Percentiles rank a stretch among this genome's conserved stretches.
phyloP scores from a whole-genome alignment of 30 jellyfish, hydroid and myxozoan species.

The Pseudorhiza aurosa region DNA sequence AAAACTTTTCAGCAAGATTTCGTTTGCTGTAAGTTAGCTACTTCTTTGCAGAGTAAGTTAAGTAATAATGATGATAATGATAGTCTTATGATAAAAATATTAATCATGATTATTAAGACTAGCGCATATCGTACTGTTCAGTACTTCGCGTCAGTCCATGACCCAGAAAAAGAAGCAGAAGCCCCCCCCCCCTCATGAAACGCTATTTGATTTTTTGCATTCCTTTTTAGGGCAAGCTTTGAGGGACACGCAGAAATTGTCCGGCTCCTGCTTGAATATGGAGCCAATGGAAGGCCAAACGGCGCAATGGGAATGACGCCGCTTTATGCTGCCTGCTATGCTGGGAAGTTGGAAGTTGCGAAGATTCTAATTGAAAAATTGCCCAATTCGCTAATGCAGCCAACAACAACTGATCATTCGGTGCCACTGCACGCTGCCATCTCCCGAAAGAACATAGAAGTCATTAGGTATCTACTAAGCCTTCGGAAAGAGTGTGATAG shows the following conservation, averaged over 20 bases:
- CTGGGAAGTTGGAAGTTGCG: slow-evolving; percentile 76
- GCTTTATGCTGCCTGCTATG: slow-evolving; percentile 82
- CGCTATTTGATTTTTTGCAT: too few relatives aligned
- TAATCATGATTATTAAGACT: too few relatives aligned
- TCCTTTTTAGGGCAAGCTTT: slow-evolving; percentile 81
- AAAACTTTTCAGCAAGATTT: too few relatives aligned
- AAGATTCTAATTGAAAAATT: slow-evolving; percentile 35
- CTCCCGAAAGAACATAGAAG: slow-evolving; percentile 50
- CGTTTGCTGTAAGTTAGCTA: too few relatives aligned
- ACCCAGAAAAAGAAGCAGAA: too few relatives aligned
- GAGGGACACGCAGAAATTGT: slow-evolving; percentile 80
- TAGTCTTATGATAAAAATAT: too few relatives aligned
- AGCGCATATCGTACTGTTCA: too few relatives aligned
- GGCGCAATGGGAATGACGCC: slow-evolving; percentile 89
- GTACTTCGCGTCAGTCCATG: too few relatives aligned
- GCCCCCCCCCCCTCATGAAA: too few relatives aligned
- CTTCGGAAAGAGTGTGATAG: slow-evolving; percentile 22
- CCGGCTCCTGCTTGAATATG: slow-evolving; percentile 71
- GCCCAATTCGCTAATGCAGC: slow-evolving; percentile 68
- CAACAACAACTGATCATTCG: slow-evolving; percentile 66
- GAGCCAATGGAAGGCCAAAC: slow-evolving; percentile 93
- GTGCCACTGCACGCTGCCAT: slow-evolving; percentile 88
- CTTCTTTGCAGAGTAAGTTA: too few relatives aligned
- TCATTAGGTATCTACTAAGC: slow-evolving; percentile 58
- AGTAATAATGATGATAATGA: too few relatives aligned